These are phyloP conservation scores for Channa argus DNA, from an alignment of 2,113 vertebrate genomes.

Conservation along the genomic window DNA sequence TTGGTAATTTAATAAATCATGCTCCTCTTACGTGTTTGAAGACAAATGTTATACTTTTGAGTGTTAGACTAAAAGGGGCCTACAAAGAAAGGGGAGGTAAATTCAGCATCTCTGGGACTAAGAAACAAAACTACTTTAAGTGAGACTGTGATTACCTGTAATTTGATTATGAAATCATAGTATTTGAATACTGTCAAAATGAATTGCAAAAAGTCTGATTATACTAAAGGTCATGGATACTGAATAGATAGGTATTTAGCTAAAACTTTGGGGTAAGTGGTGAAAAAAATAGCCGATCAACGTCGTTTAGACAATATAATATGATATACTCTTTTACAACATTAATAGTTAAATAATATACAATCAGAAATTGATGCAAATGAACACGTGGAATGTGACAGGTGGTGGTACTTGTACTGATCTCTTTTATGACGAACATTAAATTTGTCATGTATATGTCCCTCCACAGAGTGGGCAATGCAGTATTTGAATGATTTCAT, in stretches of 20 bases:
- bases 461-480: conserved; percentile 11
- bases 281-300: neutral
- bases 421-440: neutral
- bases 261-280: neutral
- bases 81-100: neutral
- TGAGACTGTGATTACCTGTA: neutral
- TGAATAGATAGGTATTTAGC: neutral
- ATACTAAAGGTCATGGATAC: neutral
- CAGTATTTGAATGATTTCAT: conserved; percentile 7
- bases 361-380: too few relatives aligned
- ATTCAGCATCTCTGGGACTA: neutral
- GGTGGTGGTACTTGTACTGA: neutral
- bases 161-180: neutral
- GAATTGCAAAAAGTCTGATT: too few relatives aligned
- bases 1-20: conserved; percentile 49
- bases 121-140: neutral
- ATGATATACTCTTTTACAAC: too few relatives aligned
- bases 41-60: conserved; percentile 24
- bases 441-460: neutral
- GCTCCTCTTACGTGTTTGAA: conserved; percentile 17
- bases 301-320: too few relatives aligned
- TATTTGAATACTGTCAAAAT: neutral
- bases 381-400: neutral
- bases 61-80: neutral
- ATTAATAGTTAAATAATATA: too few relatives aligned